Base-by-base conservation (phyloP, 1,140 invertebrate genomes). In the Vanessa tameamea region DNA sequence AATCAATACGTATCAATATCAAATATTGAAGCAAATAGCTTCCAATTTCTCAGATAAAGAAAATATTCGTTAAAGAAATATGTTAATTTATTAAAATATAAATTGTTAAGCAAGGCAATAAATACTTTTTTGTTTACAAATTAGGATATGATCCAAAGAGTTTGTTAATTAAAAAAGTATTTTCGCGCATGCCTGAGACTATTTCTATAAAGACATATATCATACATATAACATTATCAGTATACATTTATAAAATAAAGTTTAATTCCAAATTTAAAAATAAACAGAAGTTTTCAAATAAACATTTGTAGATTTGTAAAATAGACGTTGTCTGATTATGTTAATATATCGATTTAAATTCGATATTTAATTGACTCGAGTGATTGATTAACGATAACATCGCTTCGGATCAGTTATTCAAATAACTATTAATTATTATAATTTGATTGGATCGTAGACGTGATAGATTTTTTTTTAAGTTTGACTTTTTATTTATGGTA, bases 371-470 rank as follows among this genome's bases (percentile, higher is more conserved):
- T 79, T 83, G 80, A 82, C 81, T 72, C 71, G 55, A 43, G 78
- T 81, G 82, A 80, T 78, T 77, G 77, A 81, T 80, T 64, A 51
- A 63, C 78, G 78, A 81, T 79, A 76, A 66, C 53, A 77, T 81
- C 61, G 67, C 47, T 47, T 63, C 61, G 53, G 71, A 72, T 53
- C 51, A 72, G 73, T 81, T 81, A 80, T 79, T 80, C 75, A 77
- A 79, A 80, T 61, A 78, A 69, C 79, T 69, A 84, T 85, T 83
- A 83, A 79, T 81, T 81, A 81, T 82, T 81, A 78, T 82, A 85
- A 85, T 83, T 82, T 69, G 76, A 82, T 80, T 66, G 68, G 64
- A 77, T 76, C 59, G 64, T 68, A 64, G 69, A 55, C 26, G 37
- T 20, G 47, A 64, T 71, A 64, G 31, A 64, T 50, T 48, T 43